These are phyloP conservation scores for Fregata magnificens DNA, from an alignment of 2,113 vertebrate genomes.

Conservation along the genomic window DNA sequence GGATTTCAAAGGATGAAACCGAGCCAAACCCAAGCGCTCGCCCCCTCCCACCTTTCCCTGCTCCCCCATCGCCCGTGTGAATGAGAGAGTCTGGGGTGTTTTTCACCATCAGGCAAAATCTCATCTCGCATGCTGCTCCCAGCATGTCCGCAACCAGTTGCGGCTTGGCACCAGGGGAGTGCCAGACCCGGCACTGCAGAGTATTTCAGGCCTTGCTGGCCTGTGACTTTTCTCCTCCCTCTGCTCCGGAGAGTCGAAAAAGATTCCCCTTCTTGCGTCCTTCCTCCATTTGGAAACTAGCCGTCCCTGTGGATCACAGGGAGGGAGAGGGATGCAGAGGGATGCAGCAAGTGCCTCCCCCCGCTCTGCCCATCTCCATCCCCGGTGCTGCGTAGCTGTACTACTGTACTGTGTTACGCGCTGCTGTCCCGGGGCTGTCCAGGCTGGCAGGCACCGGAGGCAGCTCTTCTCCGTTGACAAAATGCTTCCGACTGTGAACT, in stretches of 20 bases:
- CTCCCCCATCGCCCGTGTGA: rapidly evolving
- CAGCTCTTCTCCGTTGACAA: background rate
- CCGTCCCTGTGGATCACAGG: rapidly evolving
- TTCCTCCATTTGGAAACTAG: background rate
- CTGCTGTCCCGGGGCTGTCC: background rate
- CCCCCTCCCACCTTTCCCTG: background rate
- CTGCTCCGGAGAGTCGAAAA: background rate
- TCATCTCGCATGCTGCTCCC: background rate
- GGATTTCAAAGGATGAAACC: background rate
- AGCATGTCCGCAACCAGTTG: background rate
- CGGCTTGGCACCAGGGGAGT: rapidly evolving
- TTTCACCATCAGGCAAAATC: background rate
- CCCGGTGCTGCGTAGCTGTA: background rate
- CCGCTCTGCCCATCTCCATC: background rate
- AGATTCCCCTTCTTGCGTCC: background rate
- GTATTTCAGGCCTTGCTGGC: background rate
- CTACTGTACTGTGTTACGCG: too few relatives aligned
- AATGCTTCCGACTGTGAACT: constrained; percentile 47
- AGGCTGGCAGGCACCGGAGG: background rate
- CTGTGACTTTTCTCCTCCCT: background rate
- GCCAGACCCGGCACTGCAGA: background rate
- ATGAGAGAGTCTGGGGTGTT: background rate
- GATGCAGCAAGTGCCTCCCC: background rate
- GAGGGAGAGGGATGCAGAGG: background rate
- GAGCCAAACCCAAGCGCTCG: background rate